Evolutionary conservation across 2,797 vertebrate species (phyloP), one percentile per base, ranked within the genome.

Genomic region (Octomys mimax): DNA sequence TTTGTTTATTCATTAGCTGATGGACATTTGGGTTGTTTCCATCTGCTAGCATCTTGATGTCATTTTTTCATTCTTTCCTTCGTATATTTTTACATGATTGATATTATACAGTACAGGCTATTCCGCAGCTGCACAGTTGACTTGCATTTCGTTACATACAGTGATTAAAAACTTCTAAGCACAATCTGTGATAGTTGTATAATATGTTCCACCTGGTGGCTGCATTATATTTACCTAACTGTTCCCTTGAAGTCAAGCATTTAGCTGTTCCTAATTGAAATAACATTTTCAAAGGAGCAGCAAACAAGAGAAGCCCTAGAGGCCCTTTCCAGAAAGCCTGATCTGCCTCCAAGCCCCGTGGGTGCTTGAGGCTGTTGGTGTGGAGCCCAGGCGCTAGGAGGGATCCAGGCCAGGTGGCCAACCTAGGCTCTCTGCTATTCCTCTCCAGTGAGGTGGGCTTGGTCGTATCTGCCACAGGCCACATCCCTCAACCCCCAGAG

Each of bases 241-340:
- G 0, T 31, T 94, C 95, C 95, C 88, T 79, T 80, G 87, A 95
- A 97, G 83, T 93, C 85, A 80, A 42, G 52, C 54, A 12, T 91
- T 95, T 83, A 64, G 83, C 78, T 70, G 62, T 86, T 96, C 92
- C 78, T 93, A 92, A 57, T n/a, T 95, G 97, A 83, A 96, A 91
- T 83, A 73, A n/a, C 57, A 10, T 88, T 96, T 96, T 93, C 31
- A 71, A 93, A 95, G 90, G 85, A 97, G 66, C 89, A 66, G 70
- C 66, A 86, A 68, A 94, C 78, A 84, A 92, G 84, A 80, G 92
- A 77, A 89, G 54, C 90, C 85, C 90, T 59, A 9, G 68, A 89
- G 89, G 89, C 59, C 78, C 85, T 87, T 96, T 90, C 26, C 31
- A 14, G 82, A 86, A 39, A n/a, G 79, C 62, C 73, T 71, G 66